Evolutionary conservation across 2,797 vertebrate species (phyloP).

Genomic region (Cryptoprocta ferox): DNA sequence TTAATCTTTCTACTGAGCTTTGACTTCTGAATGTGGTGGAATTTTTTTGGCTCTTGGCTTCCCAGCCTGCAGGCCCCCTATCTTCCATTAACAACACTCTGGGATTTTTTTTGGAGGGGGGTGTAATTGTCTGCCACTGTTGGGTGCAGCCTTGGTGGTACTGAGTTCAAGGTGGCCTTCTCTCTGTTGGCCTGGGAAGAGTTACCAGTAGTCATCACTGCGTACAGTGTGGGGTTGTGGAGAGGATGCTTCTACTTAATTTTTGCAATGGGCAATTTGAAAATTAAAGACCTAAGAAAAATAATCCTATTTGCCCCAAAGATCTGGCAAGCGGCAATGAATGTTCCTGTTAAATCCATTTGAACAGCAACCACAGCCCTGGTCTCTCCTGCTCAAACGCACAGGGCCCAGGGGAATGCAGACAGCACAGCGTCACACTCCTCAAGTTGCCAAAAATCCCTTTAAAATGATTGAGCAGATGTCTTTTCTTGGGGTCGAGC

Average conservation of each 20-base stretch:
- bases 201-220: not conserved
- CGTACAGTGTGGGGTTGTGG: not conserved
- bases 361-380: not conserved
- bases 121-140: not conserved
- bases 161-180: not conserved
- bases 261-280: not conserved
- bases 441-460: slow-evolving; percentile 44
- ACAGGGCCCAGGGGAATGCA: not conserved
- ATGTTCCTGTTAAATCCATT: slow-evolving; percentile 35
- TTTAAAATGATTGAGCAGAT: slow-evolving; percentile 67
- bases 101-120: not conserved
- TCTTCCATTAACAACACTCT: not conserved
- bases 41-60: not conserved
- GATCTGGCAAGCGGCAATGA: not conserved
- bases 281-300: slow-evolving; percentile 41
- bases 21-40: not conserved
- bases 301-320: not conserved
- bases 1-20: not conserved
- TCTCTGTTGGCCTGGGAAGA: not conserved
- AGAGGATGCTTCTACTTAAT: not conserved
- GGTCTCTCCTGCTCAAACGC: not conserved
- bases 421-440: not conserved
- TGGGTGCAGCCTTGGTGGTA: not conserved
- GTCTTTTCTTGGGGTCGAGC: slow-evolving; percentile 33
- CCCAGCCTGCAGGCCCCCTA: not conserved